Evolutionary conservation across 2,113 vertebrate species (phyloP).

Genomic region (Aldabrachelys gigantea): DNA sequence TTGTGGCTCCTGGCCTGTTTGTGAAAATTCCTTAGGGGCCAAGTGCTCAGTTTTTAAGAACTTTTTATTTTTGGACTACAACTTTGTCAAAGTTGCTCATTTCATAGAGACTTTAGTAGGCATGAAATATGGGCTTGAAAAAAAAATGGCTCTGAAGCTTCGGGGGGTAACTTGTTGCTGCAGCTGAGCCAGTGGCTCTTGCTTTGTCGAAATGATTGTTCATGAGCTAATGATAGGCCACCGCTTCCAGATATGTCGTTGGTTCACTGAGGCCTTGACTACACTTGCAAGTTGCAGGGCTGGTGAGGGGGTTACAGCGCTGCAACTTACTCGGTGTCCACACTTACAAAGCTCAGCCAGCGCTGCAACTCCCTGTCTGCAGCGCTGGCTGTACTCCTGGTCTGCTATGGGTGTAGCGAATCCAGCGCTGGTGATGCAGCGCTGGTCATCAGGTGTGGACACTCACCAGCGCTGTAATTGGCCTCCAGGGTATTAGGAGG

Average conservation of each 20-base stretch:
- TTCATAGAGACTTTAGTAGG: not conserved
- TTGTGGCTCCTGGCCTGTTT: not conserved
- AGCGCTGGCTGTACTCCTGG: no score
- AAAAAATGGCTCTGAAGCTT: not conserved
- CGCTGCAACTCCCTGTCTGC: no score
- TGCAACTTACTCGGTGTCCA: no score
- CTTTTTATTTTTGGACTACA: not conserved
- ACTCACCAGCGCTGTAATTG: no score
- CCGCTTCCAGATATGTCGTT: not conserved
- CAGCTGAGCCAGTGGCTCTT: not conserved
- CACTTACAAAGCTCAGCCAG: no score
- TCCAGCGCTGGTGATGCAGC: no score
- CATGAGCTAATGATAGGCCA: not conserved
- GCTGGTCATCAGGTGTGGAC: no score
- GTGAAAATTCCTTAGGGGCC: not conserved
- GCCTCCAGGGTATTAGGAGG: no score
- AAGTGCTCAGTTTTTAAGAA: not conserved
- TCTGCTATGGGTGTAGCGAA: no score
- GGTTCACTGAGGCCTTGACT: not conserved
- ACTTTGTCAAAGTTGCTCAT: not conserved
- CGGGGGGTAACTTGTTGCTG: not conserved
- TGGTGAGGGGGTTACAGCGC: no score
- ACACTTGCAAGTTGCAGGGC: no score
- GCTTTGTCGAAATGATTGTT: not conserved
- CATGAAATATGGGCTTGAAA: not conserved